These are phyloP conservation scores for Oryzias celebensis DNA, from an alignment of 2,113 vertebrate species.

Conservation along the genomic window DNA sequence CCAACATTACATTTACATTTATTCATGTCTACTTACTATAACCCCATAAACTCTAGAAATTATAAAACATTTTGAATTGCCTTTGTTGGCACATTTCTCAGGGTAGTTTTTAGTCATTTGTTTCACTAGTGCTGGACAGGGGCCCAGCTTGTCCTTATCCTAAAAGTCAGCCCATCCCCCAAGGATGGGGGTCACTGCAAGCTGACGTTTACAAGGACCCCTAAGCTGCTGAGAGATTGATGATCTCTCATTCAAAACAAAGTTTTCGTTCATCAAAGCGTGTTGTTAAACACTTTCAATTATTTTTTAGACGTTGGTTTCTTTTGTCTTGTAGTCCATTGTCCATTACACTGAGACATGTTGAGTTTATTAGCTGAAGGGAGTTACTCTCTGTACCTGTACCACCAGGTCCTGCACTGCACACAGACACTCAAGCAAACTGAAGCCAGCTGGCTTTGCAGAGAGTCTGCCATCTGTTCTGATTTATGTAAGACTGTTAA, in stretches of 20 bases:
- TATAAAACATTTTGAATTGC: too few species aligned
- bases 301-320: neutral
- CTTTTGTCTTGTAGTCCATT: constrained; percentile 17
- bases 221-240: constrained; percentile 68
- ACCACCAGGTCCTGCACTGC: constrained; percentile 62
- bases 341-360: constrained; percentile 44
- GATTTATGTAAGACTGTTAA: constrained; percentile 78
- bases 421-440: constrained; percentile 66
- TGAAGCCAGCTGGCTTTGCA: constrained; percentile 78
- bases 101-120: constrained; percentile 10
- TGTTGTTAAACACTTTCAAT: constrained; percentile 3
- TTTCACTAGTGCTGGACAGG: constrained; percentile 25
- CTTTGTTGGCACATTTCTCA: neutral
- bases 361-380: constrained; percentile 63
- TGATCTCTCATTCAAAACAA: constrained; percentile 42
- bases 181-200: constrained; percentile 57
- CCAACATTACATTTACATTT: too few species aligned
- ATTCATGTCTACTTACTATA: too few species aligned
- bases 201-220: constrained; percentile 65
- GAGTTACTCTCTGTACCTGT: constrained; percentile 72
- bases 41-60: too few species aligned
- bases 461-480: constrained; percentile 73
- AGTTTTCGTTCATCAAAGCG: constrained; percentile 15
- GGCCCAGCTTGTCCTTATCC: constrained; percentile 42
- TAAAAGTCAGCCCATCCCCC: constrained; percentile 50